These are phyloP conservation scores for Hemicentrotus pulcherrimus DNA, from an alignment of 35 echinoderm and acorn worm species.

Conservation along the genomic window DNA sequence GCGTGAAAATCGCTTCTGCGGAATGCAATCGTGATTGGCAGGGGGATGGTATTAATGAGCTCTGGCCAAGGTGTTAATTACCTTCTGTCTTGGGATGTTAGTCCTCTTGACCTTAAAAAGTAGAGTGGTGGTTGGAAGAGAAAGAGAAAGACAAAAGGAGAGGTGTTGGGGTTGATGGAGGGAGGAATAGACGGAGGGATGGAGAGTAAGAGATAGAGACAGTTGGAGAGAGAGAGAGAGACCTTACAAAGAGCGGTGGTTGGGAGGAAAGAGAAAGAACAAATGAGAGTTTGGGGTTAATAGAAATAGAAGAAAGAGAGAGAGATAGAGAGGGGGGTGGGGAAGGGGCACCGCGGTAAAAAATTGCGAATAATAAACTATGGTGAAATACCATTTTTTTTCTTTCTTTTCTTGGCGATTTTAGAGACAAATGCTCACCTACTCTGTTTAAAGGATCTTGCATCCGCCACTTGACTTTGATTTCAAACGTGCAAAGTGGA, in stretches of 20 bases:
- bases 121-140: not conserved
- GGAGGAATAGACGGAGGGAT: not conserved
- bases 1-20: constrained; percentile 19
- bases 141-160: not conserved
- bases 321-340: no score
- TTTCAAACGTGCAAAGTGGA: no score
- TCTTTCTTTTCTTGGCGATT: no score
- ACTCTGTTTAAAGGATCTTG: no score
- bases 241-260: not conserved
- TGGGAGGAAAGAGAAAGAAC: not conserved
- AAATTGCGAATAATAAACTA: no score
- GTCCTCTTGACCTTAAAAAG: not conserved
- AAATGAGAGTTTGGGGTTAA: not conserved
- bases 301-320: not conserved
- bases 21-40: constrained; percentile 37
- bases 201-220: not conserved
- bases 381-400: no score
- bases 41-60: constrained; percentile 38
- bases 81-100: not conserved
- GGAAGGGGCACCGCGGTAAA: no score
- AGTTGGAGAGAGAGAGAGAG: not conserved
- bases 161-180: not conserved
- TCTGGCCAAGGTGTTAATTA: constrained; percentile 24
- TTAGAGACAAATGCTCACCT: no score
- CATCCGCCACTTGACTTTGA: no score